phyloP scores from a whole-genome alignment of 2,113 vertebrate genomes.

The Lanius collurio region DNA sequence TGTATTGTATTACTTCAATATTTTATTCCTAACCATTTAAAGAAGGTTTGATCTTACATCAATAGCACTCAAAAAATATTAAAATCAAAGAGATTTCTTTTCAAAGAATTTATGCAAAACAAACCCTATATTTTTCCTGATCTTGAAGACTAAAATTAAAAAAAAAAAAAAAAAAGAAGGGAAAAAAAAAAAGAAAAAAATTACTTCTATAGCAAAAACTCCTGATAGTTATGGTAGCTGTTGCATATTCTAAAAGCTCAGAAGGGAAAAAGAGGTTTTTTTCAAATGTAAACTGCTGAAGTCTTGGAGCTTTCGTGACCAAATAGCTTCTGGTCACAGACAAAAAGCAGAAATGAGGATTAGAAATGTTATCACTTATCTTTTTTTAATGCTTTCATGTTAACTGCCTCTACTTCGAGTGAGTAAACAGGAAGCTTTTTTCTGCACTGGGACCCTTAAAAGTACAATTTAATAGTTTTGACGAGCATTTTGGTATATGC shows the following conservation, averaged over 20 bases:
- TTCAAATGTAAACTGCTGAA: background rate
- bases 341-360: conserved; percentile 17
- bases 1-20: conserved; percentile 68
- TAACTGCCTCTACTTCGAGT: background rate
- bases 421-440: conserved; percentile 2
- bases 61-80: conserved; percentile 57
- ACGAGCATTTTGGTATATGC: background rate
- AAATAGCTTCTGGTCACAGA: conserved; percentile 29
- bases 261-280: background rate
- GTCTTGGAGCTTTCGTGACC: conserved; percentile 3
- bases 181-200: background rate
- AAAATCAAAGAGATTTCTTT: conserved; percentile 61
- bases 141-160: background rate
- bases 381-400: conserved; percentile 16
- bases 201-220: background rate
- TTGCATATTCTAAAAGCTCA: conserved; percentile 28
- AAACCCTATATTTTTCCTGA: conserved; percentile 25
- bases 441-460: conserved; percentile 5
- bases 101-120: conserved; percentile 56
- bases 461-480: conserved; percentile 12
- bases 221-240: background rate
- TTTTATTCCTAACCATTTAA: conserved; percentile 65
- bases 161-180: background rate
- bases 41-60: conserved; percentile 62
- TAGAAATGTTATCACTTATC: background rate